phyloP scores from a whole-genome alignment of 2,797 vertebrate genomes.

The Mormyrus proboscirostris region DNA sequence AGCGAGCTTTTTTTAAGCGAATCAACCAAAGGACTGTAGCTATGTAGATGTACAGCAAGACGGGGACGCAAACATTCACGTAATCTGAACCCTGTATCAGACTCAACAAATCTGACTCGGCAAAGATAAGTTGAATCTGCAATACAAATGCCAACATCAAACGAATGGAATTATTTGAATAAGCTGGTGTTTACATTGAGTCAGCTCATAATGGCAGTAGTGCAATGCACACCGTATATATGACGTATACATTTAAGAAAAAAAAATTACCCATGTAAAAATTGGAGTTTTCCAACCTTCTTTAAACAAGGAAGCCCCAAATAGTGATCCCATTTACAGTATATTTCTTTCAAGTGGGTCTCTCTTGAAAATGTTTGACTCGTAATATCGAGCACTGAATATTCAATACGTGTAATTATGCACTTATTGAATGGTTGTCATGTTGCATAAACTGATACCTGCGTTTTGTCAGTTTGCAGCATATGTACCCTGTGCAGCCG shows the following conservation, averaged over 20 bases:
- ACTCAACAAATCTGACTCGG: not conserved
- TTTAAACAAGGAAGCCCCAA: not conserved
- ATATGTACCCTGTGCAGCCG: not conserved
- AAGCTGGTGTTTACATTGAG: not conserved
- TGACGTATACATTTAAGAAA: not conserved
- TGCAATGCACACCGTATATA: not conserved
- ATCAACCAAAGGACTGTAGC: not conserved
- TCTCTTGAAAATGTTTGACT: not conserved
- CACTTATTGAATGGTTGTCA: not conserved
- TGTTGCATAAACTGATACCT: not conserved
- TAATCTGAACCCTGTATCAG: not conserved
- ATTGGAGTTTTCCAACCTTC: not conserved
- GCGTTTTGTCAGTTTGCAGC: not conserved
- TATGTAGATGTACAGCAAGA: not conserved
- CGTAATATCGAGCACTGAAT: not conserved
- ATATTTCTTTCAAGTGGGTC: not conserved
- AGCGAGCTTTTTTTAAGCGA: not conserved
- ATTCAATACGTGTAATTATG: not conserved
- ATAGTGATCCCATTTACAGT: not conserved
- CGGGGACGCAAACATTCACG: not conserved
- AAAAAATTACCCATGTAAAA: not conserved
- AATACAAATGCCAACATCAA: not conserved
- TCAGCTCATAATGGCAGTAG: not conserved
- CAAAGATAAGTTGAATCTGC: not conserved
- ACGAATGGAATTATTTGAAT: not conserved